These are phyloP conservation scores for Etheostoma spectabile DNA, from an alignment of 2,113 vertebrate genomes.

Conservation along the genomic window DNA sequence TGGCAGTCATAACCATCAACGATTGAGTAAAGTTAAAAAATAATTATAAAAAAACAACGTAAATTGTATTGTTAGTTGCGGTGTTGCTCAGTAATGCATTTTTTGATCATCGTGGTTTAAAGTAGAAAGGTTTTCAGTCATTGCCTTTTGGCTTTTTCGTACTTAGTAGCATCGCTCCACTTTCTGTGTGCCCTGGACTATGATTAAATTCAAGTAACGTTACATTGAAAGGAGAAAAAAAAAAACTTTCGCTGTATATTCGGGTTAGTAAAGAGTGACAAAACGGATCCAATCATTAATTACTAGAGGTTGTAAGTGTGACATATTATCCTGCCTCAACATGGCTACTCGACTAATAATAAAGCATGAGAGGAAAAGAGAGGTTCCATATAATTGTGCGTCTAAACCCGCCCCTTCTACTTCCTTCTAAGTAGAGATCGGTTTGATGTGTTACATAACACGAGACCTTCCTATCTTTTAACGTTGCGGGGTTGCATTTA, in stretches of 20 bases:
- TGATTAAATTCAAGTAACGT: constrained; percentile 43
- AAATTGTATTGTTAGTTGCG: neutral
- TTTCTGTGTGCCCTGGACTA: constrained; percentile 41
- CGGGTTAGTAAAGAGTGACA: constrained; percentile 28
- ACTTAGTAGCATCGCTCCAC: constrained; percentile 26
- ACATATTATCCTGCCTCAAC: constrained; percentile 21
- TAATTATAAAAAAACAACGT: neutral
- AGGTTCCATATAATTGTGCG: constrained; percentile 65
- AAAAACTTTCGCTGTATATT: neutral
- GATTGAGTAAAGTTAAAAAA: constrained; percentile 11
- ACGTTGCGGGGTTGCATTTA: constrained; percentile 20
- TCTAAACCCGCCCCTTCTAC: constrained; percentile 74
- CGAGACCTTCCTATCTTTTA: constrained; percentile 54
- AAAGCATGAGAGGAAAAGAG: constrained; percentile 43
- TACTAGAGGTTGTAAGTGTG: constrained; percentile 1
- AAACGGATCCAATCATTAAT: constrained; percentile 15
- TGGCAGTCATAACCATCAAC: constrained; percentile 38
- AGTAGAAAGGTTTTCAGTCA: constrained; percentile 16
- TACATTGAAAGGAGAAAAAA: constrained; percentile 10
- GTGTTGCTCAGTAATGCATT: constrained; percentile 6
- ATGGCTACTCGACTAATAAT: constrained; percentile 43
- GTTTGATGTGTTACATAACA: constrained; percentile 78
- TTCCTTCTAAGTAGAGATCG: constrained; percentile 73
- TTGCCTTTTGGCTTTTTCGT: constrained; percentile 28
- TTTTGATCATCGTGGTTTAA: constrained; percentile 7